A percentile compares a stretch with the other conserved stretches of the same genome.
phyloP scores from a whole-genome alignment of 30 jellyfish, hydroid and myxozoan species.

The Pelagia noctiluca region DNA sequence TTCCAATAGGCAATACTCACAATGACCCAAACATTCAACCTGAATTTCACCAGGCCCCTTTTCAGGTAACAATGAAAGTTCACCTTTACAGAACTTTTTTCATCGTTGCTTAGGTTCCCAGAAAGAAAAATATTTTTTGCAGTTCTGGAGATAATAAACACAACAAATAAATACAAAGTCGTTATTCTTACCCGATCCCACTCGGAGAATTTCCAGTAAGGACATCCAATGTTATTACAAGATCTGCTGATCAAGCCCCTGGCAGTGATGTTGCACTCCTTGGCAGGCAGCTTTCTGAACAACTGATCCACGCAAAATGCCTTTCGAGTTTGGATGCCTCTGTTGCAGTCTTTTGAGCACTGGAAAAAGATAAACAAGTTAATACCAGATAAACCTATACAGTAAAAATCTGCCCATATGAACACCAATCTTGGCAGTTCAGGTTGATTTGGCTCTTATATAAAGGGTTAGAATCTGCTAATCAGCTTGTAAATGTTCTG shows the following conservation, averaged over 20 bases:
- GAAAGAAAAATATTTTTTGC: no score
- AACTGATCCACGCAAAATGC: slow-evolving; percentile 85
- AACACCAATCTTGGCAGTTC: neutral
- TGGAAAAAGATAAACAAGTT: neutral
- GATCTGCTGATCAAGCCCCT: slow-evolving; percentile 56
- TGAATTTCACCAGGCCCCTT: no score
- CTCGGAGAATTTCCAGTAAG: slow-evolving; percentile 93
- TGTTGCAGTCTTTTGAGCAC: slow-evolving; percentile 89
- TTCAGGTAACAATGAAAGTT: no score
- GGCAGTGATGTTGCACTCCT: slow-evolving; percentile 65
- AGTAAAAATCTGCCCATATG: neutral
- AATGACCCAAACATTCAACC: no score
- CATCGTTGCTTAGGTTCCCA: no score
- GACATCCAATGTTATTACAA: slow-evolving; percentile 89
- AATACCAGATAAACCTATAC: neutral
- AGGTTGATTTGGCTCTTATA: no score
- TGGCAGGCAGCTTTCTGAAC: slow-evolving; percentile 62
- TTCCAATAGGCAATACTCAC: no score
- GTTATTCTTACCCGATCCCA: slow-evolving; percentile 84
- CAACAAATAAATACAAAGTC: no score
- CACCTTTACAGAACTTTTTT: no score
- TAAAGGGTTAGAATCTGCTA: no score
- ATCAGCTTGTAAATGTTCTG: no score
- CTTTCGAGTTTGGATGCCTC: slow-evolving; percentile 84
- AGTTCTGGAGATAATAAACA: no score